Conservation (phyloP, 1,140 invertebrate species). For the Drosophila trapezifrons region DNA sequence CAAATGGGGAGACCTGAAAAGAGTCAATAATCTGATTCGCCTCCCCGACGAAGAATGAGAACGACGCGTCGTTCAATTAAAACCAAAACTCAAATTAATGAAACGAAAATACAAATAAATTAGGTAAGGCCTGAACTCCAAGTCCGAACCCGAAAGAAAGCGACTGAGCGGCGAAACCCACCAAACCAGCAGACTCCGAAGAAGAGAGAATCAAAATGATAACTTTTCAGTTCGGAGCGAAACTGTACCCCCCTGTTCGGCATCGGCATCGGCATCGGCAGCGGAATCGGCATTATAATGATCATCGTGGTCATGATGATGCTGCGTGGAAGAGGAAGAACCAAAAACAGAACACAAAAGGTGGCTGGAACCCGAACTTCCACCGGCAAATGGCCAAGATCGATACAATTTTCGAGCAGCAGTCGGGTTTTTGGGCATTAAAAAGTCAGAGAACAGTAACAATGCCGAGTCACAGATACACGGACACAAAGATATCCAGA, state of each 20-base stretch:
- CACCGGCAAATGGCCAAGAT: slow-evolving; percentile 58
- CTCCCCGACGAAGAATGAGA: slow-evolving; percentile 56
- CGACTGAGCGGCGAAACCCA: slow-evolving; percentile 33
- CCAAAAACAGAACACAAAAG: slow-evolving; percentile 70
- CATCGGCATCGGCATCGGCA: slow-evolving; percentile 37
- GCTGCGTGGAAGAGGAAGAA: slow-evolving; percentile 62
- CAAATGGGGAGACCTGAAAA: slow-evolving; percentile 37
- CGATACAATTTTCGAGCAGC: slow-evolving; percentile 71
- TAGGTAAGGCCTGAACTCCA: slow-evolving; percentile 52
- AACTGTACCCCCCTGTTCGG: slow-evolving; percentile 76
- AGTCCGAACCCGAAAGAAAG: slow-evolving; percentile 66
- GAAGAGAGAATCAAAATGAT: slow-evolving; percentile 66
- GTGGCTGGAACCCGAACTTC: slow-evolving; percentile 54
- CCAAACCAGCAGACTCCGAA: slow-evolving; percentile 56
- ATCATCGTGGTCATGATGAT: slow-evolving; percentile 58
- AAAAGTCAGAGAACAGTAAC: slow-evolving; percentile 79
- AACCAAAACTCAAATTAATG: slow-evolving; percentile 76
- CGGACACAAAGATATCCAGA: slow-evolving; percentile 32
- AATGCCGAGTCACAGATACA: slow-evolving; percentile 68
- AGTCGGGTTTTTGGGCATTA: slow-evolving; percentile 73
- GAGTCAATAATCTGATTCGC: slow-evolving; percentile 79
- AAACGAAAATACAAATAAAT: slow-evolving; percentile 79
- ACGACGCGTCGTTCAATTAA: slow-evolving; percentile 40
- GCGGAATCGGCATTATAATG: slow-evolving; percentile 46
- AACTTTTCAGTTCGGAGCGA: slow-evolving; percentile 80